Percentiles rank a stretch among this genome's conserved stretches.
phyloP scores from a whole-genome alignment of 2,113 vertebrate genomes.

The Myotis davidii region DNA sequence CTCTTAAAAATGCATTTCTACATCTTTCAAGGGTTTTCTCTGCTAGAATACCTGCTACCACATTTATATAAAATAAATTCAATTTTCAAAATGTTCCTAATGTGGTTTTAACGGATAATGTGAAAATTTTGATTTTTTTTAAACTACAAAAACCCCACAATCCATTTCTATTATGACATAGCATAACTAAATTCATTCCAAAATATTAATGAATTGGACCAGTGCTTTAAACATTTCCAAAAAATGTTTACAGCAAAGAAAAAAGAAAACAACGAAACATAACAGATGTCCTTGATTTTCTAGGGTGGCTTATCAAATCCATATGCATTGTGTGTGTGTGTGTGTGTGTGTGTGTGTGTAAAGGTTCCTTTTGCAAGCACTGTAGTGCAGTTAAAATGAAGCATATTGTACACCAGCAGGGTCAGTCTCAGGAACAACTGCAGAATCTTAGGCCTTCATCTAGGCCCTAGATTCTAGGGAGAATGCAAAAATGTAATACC shows the following conservation, averaged over 20 bases:
- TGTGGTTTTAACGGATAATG: slow-evolving; percentile 52
- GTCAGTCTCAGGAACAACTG: slow-evolving; percentile 47
- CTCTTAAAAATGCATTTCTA: slow-evolving; percentile 36
- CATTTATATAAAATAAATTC: slow-evolving; percentile 68
- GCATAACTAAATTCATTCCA: slow-evolving; percentile 54
- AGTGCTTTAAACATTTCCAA: slow-evolving; percentile 62
- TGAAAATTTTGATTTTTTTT: slow-evolving; percentile 60
- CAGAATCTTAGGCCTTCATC: not conserved
- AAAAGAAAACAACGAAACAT: not conserved
- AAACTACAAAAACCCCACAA: not conserved
- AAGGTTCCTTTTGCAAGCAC: slow-evolving; percentile 37
- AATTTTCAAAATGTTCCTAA: slow-evolving; percentile 60
- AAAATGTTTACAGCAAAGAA: slow-evolving; percentile 67
- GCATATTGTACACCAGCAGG: slow-evolving; percentile 22
- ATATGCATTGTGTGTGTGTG: slow-evolving; percentile 23
- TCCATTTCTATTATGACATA: slow-evolving; percentile 46
- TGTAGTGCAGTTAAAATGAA: slow-evolving; percentile 26
- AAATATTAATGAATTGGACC: slow-evolving; percentile 62
- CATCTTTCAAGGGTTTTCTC: slow-evolving; percentile 33
- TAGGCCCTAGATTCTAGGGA: not conserved
- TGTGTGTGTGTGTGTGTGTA: not conserved
- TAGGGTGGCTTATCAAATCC: slow-evolving; percentile 64
- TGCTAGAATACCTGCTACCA: slow-evolving; percentile 26
- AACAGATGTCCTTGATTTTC: slow-evolving; percentile 67
- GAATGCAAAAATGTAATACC: slow-evolving; percentile 35